These are phyloP conservation scores for Brachyhypopomus occidentalis DNA, from an alignment of 2,113 vertebrate genomes.

Conservation along the genomic window DNA sequence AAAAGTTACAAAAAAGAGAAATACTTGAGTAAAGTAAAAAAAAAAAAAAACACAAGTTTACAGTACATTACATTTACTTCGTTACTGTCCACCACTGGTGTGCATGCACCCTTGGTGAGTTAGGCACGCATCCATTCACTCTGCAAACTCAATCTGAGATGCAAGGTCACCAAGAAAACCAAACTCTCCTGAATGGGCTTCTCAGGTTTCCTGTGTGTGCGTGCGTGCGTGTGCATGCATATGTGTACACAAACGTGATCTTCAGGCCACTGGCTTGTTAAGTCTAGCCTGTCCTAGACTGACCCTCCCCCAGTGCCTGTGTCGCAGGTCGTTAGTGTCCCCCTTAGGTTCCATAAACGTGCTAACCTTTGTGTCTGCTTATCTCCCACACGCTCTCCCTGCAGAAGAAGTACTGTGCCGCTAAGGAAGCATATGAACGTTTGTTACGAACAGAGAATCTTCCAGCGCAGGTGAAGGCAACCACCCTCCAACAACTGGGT, in stretches of 20 bases:
- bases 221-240: background rate
- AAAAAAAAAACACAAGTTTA: too few species aligned
- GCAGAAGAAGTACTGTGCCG: slow-evolving; percentile 95
- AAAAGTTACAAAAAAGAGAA: too few species aligned
- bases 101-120: too few species aligned
- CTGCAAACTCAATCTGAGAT: slow-evolving; percentile 23
- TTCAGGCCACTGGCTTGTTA: slow-evolving; percentile 60
- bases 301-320: slow-evolving; percentile 64
- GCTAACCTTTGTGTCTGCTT: too few species aligned
- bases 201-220: slow-evolving; percentile 59
- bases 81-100: too few species aligned
- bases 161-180: slow-evolving; percentile 62
- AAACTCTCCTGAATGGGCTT: slow-evolving; percentile 59
- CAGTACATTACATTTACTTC: too few species aligned
- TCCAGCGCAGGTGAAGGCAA: slow-evolving; percentile 97
- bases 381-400: slow-evolving; percentile 48
- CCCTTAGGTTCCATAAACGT: too few species aligned
- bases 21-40: too few species aligned
- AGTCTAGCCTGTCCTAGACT: slow-evolving; percentile 64
- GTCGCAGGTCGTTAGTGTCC: too few species aligned
- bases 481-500: slow-evolving; percentile 97
- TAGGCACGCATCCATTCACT: slow-evolving; percentile 46
- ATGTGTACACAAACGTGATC: slow-evolving; percentile 31
- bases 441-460: slow-evolving; percentile 94
- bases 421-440: slow-evolving; percentile 97